A percentile compares a stretch with the other conserved stretches of the same genome.
These are phyloP conservation scores for Himantopus leucocephalus DNA, from an alignment of 2,113 vertebrate species.

Conservation along the genomic window DNA sequence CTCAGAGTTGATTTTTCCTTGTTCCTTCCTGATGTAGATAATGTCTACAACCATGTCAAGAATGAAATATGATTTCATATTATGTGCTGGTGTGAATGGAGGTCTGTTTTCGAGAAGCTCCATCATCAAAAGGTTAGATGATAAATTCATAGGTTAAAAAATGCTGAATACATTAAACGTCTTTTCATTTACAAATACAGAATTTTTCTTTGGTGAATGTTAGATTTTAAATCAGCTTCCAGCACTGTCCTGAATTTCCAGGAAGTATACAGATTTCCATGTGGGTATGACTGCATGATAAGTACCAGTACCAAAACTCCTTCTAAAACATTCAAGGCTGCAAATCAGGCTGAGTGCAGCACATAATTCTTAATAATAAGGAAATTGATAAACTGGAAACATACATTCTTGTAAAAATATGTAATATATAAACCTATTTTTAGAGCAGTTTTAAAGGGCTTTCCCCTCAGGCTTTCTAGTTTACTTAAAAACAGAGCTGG, in stretches of 20 bases:
- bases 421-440: neutral
- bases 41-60: neutral
- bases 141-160: neutral
- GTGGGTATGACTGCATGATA: rapidly evolving
- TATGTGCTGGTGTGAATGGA: neutral
- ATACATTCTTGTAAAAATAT: neutral
- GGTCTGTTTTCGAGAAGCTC: neutral
- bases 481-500: neutral
- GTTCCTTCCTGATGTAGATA: neutral
- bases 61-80: neutral
- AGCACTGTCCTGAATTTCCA: neutral
- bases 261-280: neutral
- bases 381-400: neutral
- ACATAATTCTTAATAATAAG: neutral
- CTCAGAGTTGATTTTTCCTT: neutral
- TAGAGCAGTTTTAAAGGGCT: neutral
- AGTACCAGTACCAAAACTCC: neutral
- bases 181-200: neutral
- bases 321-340: neutral
- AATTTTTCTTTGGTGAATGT: neutral
- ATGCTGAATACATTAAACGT: neutral
- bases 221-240: neutral
- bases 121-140: neutral
- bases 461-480: neutral
- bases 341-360: neutral